These are phyloP conservation scores for Lepidostoma basale DNA, from an alignment of 1,140 invertebrate species.

Conservation along the genomic window DNA sequence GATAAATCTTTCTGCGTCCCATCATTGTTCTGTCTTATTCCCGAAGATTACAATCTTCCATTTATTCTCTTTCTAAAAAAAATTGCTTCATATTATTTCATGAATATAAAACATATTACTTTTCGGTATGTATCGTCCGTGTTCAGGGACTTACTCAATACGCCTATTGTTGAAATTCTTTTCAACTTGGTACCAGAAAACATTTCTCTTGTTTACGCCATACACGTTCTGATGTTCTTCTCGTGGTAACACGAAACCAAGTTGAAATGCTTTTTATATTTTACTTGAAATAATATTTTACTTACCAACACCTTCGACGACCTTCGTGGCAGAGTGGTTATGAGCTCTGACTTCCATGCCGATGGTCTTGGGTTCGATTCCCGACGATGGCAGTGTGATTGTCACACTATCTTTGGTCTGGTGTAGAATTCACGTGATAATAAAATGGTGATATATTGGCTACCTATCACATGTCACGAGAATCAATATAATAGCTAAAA, in stretches of 20 bases:
- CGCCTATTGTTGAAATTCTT: slow-evolving; percentile 21
- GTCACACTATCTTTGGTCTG: too few relatives aligned
- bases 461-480: too few relatives aligned
- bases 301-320: too few relatives aligned
- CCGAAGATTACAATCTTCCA: slow-evolving; percentile 6
- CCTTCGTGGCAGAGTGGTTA: too few relatives aligned
- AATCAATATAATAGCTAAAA: too few relatives aligned
- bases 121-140: background rate
- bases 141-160: background rate
- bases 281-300: too few relatives aligned
- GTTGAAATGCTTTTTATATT: background rate
- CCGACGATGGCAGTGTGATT: too few relatives aligned
- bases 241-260: background rate
- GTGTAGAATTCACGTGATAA: too few relatives aligned
- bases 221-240: slow-evolving; percentile 8
- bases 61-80: slow-evolving; percentile 1
- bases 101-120: slow-evolving; percentile 3
- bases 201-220: slow-evolving; percentile 10
- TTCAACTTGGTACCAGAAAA: slow-evolving; percentile 2
- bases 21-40: background rate
- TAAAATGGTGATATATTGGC: too few relatives aligned
- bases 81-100: background rate
- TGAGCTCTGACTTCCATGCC: too few relatives aligned
- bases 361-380: too few relatives aligned
- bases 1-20: background rate